Percentiles rank a stretch among this genome's conserved stretches.
Evolutionary conservation across 2,113 vertebrate genomes (phyloP).

Genomic region (Xenopus tropicalis): UCB_Xtro_10.0 CM004445.2:114566501-114567000

Average conservation of each 20-base stretch:
- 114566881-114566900: constrained; percentile 18
- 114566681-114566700: not conserved
- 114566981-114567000: no score
- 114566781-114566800: constrained; percentile 17
- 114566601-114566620: not conserved
- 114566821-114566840: constrained; percentile 20
- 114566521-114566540: not conserved
- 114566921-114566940: not conserved
- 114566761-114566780: constrained; percentile 19
- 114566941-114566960: not conserved
- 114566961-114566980: no score
- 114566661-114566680: not conserved
- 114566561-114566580: not conserved
- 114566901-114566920: not conserved
- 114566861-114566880: constrained; percentile 17
- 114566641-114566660: constrained; percentile 4
- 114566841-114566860: constrained; percentile 13
- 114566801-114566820: not conserved
- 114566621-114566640: not conserved
- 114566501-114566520: not conserved
- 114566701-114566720: constrained; percentile 1
- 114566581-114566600: not conserved
- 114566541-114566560: not conserved
- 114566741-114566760: constrained; percentile 32
- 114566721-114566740: not conserved